phyloP scores from a whole-genome alignment of 1,140 invertebrate species.

The Gerris buenoi region DNA sequence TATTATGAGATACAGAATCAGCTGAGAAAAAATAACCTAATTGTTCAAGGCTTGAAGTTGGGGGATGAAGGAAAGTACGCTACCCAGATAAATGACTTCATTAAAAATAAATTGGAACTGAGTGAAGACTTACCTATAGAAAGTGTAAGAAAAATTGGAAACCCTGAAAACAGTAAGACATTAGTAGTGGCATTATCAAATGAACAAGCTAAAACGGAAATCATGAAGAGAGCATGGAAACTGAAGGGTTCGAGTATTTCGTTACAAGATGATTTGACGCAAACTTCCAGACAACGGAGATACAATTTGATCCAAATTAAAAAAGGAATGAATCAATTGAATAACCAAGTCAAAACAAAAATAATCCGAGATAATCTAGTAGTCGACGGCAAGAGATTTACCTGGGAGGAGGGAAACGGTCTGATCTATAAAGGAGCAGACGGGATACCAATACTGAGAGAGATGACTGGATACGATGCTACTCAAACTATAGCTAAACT shows the following conservation, averaged over 20 bases:
- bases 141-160: no score
- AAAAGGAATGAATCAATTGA: not conserved
- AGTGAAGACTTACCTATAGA: no score
- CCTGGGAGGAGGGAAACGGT: not conserved
- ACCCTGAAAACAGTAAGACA: not conserved
- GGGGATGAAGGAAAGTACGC: no score
- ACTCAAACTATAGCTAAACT: not conserved
- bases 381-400: not conserved
- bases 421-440: not conserved
- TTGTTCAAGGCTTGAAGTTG: no score
- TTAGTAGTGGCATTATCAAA: not conserved
- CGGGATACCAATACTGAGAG: not conserved
- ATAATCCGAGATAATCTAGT: not conserved
- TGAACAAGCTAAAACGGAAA: not conserved
- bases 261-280: not conserved
- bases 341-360: not conserved
- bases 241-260: not conserved
- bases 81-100: no score
- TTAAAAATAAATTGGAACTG: no score
- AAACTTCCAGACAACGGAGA: not conserved
- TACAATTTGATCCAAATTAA: not conserved
- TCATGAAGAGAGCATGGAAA: not conserved
- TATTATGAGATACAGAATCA: no score
- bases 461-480: not conserved
- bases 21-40: no score